Evolutionary conservation across 2,797 vertebrate genomes (phyloP), one percentile per base, ranked within the genome.

Genomic region (Aldrovandia affinis): DNA sequence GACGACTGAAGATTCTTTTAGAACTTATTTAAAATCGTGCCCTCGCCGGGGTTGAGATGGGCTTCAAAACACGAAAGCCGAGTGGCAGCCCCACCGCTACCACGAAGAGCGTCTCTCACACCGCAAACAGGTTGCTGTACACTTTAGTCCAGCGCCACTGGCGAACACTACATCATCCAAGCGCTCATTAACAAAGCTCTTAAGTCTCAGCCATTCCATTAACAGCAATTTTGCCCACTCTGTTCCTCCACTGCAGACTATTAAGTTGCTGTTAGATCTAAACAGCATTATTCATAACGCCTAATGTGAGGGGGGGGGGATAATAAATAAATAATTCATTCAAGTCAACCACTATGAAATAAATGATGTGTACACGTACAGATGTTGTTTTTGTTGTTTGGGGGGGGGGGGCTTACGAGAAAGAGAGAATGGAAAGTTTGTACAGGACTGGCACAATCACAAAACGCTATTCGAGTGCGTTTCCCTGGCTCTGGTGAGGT

Each of bases 161-260:
- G 44, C 42, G 2, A 78, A 50, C 2, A 7, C 8, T 22, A 22
- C 75, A 44, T 28, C 44, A 15, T n/a, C 55, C 52, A 59, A 61
- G 79, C 52, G 22, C 54, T 25, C 18, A 42, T 42, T 57, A 81
- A 22, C 18, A 36, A 39, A 42, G 30, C 33, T 59, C 52, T 81
- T 81, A 61, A 33, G 61, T 55, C 28, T 81, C 22, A 61, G 61
- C 79, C 52, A 36, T 81, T 57, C n/a, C n/a, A 81, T 59, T 39
- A 36, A 36, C 33, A 59, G 54, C 36, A 36, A 59, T 36, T 81
- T 81, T 61, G 79, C 79, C 52, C 61, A 55, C 79, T 57, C 15
- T 80, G 18, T 81, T 28, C 36, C 55, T 61, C 33, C 54, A 22
- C 14, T 36, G 42, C 30, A 25, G 79, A 61, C 52, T 44, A 81